These are phyloP conservation scores for Nannoperca australis DNA, from an alignment of 2,797 vertebrate genomes.

Conservation along the genomic window DNA sequence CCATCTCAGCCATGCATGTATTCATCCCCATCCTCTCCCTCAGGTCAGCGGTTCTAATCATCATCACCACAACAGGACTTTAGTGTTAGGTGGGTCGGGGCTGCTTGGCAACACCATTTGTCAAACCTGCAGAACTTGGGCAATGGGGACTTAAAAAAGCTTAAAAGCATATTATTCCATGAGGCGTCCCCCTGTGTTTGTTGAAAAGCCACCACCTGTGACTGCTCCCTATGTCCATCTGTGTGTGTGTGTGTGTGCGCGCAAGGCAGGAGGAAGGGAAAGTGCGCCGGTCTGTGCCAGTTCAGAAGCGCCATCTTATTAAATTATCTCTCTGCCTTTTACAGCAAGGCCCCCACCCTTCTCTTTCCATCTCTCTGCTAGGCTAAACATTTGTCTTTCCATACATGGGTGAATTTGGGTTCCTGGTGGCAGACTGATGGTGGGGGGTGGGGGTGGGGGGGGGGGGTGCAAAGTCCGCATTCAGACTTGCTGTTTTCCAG, in stretches of 20 bases:
- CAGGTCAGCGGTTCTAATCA: slow-evolving; percentile 54
- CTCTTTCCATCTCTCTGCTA: slow-evolving; percentile 73
- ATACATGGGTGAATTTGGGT: slow-evolving; percentile 82
- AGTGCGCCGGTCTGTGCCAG: slow-evolving; percentile 28
- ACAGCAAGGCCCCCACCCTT: slow-evolving; percentile 57
- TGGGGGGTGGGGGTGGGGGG: slow-evolving; percentile 30
- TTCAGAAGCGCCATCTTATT: slow-evolving; percentile 75
- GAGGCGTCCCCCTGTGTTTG: slow-evolving; percentile 50
- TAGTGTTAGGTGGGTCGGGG: slow-evolving; percentile 15
- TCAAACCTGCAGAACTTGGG: slow-evolving; percentile 63
- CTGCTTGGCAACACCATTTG: slow-evolving; percentile 66
- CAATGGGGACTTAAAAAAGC: slow-evolving; percentile 71
- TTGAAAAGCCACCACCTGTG: slow-evolving; percentile 58
- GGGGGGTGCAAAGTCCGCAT: slow-evolving; percentile 73
- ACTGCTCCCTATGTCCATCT: slow-evolving; percentile 62
- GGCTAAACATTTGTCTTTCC: slow-evolving; percentile 85
- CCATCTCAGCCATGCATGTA: slow-evolving; percentile 45
- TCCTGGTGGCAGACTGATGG: slow-evolving; percentile 60
- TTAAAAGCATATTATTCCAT: slow-evolving; percentile 71
- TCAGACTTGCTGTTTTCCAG: slow-evolving; percentile 51
- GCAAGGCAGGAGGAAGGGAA: neutral
- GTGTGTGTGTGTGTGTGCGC: slow-evolving; percentile 37
- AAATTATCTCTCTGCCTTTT: slow-evolving; percentile 78
- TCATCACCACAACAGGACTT: slow-evolving; percentile 47
- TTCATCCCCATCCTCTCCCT: slow-evolving; percentile 39